phyloP scores from a whole-genome alignment of 2,888 invertebrate genomes.

The Eurytoma adleriae region DNA sequence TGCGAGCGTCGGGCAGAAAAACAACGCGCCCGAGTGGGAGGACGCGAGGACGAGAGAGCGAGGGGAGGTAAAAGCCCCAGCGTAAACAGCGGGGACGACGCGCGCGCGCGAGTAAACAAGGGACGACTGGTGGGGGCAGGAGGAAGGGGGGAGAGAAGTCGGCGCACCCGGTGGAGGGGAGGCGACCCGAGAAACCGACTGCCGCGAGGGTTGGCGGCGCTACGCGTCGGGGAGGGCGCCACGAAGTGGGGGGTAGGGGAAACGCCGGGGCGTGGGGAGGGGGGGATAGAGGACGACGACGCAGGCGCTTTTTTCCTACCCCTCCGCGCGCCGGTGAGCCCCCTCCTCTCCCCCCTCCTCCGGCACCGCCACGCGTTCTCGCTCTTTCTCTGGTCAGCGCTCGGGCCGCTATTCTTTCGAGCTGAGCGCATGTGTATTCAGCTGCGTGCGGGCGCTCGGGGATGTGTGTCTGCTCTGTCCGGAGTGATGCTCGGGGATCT shows the following conservation, averaged over 20 bases:
- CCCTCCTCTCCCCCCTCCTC: neutral
- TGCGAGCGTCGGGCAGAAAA: constrained; percentile 10
- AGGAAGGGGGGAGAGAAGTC: constrained; percentile 3
- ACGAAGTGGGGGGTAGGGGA: neutral
- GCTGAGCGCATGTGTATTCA: constrained; percentile 15
- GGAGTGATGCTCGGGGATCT: constrained; percentile 14
- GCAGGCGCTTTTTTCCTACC: neutral
- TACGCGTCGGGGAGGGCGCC: neutral
- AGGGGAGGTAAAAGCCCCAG: constrained; percentile 14
- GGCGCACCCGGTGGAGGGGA: constrained; percentile 10
- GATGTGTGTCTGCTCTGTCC: constrained; percentile 10
- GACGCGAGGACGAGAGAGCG: neutral
- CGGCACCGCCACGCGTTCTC: neutral
- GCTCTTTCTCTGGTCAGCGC: neutral
- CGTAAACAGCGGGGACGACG: constrained; percentile 1
- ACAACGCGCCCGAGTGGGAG: constrained; percentile 10
- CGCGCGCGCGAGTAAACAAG: constrained; percentile 19
- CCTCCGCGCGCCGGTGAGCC: neutral
- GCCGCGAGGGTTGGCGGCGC: neutral
- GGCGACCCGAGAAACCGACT: neutral
- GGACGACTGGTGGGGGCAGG: neutral
- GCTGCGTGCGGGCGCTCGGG: constrained; percentile 12
- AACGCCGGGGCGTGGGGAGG: neutral
- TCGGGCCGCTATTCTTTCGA: constrained; percentile 3
- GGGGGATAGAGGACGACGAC: neutral